phyloP scores from a whole-genome alignment of 1,140 invertebrate species.

The Tetragnatha versicolor region DNA sequence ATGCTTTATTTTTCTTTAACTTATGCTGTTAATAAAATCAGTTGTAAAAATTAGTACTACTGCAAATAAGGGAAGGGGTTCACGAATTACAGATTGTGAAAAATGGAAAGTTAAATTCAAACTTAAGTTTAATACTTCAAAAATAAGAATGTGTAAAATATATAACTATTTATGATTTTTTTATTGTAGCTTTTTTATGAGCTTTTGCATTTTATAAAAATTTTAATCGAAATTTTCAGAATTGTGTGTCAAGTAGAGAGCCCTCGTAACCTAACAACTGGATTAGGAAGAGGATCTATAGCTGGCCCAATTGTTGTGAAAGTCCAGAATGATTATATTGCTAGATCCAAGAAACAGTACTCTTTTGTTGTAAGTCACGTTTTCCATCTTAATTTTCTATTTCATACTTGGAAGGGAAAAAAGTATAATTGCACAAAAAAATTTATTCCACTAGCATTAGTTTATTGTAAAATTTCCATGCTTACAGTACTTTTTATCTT shows the following conservation, averaged over 20 bases:
- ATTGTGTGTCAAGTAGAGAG: conserved; percentile 91
- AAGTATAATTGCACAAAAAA: no score
- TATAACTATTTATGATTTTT: no score
- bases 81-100: no score
- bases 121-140: not conserved
- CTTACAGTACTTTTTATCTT: no score
- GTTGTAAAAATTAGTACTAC: no score
- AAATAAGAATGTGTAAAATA: not conserved
- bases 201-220: not conserved
- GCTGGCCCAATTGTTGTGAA: conserved; percentile 71
- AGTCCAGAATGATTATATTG: conserved; percentile 83
- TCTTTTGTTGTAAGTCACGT: conserved; percentile 59
- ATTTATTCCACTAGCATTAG: no score
- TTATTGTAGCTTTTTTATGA: not conserved
- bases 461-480: no score
- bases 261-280: conserved; percentile 65
- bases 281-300: conserved; percentile 38
- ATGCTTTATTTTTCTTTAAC: not conserved
- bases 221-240: conserved; percentile 24
- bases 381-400: no score
- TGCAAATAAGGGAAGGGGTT: no score
- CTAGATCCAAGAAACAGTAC: conserved; percentile 71
- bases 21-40: not conserved
- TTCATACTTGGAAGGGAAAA: no score
- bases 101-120: not conserved